Evolutionary conservation across 2,113 vertebrate species (phyloP).

Genomic region (Gasterosteus nipponicus): DNA sequence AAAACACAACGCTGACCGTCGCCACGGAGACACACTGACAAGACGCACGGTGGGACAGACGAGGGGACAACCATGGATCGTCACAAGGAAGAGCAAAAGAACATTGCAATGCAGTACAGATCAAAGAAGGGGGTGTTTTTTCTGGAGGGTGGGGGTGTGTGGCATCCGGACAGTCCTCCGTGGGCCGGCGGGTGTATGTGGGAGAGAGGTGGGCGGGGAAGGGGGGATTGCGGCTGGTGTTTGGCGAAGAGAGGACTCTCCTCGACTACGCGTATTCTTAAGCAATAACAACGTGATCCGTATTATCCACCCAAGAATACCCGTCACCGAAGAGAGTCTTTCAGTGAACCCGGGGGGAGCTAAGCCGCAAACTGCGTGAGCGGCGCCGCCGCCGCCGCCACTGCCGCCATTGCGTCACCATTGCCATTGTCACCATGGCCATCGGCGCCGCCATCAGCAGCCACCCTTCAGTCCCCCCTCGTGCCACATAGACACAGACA

Average conservation of each 20-base stretch:
- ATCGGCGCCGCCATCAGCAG: constrained; percentile 46
- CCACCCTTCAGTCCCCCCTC: constrained; percentile 61
- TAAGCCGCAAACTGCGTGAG: constrained; percentile 71
- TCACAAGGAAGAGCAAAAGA: constrained; percentile 28
- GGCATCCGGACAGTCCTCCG: constrained; percentile 57
- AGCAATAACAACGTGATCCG: constrained; percentile 99
- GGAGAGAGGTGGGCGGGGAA: constrained; percentile 47
- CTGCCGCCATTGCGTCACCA: constrained; percentile 45
- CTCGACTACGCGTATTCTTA: constrained; percentile 99
- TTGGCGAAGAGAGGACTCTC: constrained; percentile 96
- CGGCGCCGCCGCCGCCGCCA: constrained; percentile 50
- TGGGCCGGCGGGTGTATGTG: constrained; percentile 46
- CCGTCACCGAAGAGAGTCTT: constrained; percentile 99
- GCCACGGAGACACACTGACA: constrained; percentile 58
- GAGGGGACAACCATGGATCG: constrained; percentile 8
- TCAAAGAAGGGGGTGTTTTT: constrained; percentile 30
- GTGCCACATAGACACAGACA: constrained; percentile 62
- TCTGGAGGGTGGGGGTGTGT: constrained; percentile 26
- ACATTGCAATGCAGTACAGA: constrained; percentile 40
- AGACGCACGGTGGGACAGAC: constrained; percentile 44
- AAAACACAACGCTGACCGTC: constrained; percentile 22
- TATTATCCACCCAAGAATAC: constrained; percentile 99
- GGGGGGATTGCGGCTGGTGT: constrained; percentile 62
- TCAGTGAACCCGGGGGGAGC: constrained; percentile 72
- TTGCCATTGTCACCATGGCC: constrained; percentile 40